Base-by-base conservation (phyloP, 2,113 vertebrate genomes). In the Synodontis membranacea region DNA sequence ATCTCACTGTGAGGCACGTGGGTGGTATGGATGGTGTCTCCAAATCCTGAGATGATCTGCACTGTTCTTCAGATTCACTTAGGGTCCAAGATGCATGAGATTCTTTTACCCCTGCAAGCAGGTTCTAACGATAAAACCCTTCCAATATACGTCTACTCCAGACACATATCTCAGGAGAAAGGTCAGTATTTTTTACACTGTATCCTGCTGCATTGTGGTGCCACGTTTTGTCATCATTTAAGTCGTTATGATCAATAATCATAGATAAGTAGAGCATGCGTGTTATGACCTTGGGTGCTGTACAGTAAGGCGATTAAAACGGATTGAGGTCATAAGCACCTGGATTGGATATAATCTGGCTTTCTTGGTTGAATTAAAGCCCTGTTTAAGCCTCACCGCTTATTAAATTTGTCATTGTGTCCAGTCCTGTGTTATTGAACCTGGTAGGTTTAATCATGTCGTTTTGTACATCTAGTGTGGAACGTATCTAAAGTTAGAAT, bases 381-480 rank as follows among this genome's bases (percentile, higher is more conserved):
- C 68, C 3, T 62, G 44, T 56, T 50, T 66, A 50, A 83, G 58
- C 60, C 34, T 48, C n/a, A 34, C 4, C 50, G 58, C 58, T 44
- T 66, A 82, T 34, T 56, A 50, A 82, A 82, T 82, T 48, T 82
- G 60, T 83, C 81, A 34, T 39, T 62, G 58, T 64, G 56, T 11
- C 19, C 9, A 82, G 60, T 17, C 37, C 5, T 28, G 31, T 46
- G 31, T 60, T 44, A 84, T 60, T 83, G 46, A 84, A 44, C 70
- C 72, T 15, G 28, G 72, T 60, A 48, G 28, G 54, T 84, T 84
- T 46, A 84, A 72, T 48, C 83, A 84, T 52, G 64, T 84, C 48
- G 60, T n/a, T 34, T 68, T 37, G 15, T 37, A 66, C 10, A n/a
- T 62, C 1, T n/a, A n/a, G 9, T 11, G 3, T 1, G 25, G 8